Percentiles rank a stretch among this genome's conserved stretches.
Conservation (phyloP, 1,140 invertebrate species). For the Melitaea cinxia region DNA sequence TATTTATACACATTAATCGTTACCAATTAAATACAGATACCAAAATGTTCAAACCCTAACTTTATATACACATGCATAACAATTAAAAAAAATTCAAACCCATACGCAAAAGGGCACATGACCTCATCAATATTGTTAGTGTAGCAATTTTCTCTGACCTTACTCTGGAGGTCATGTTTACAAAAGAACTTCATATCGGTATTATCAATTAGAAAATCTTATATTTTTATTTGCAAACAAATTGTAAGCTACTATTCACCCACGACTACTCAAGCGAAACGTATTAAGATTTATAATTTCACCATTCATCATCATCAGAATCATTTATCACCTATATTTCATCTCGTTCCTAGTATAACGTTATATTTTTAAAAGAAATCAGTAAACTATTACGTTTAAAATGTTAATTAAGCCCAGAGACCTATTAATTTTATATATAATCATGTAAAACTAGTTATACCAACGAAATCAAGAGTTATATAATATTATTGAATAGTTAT, state of each 20-base stretch:
- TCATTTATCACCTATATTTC: neutral
- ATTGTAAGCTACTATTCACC: neutral
- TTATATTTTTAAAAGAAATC: neutral
- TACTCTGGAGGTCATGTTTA: constrained; percentile 14
- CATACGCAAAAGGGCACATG: constrained; percentile 8
- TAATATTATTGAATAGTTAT: constrained; percentile 22
- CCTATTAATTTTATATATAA: constrained; percentile 1
- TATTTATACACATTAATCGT: no score
- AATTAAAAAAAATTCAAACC: no score
- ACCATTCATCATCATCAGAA: no score
- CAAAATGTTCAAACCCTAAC: no score
- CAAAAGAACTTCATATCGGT: neutral
- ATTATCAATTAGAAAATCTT: neutral
- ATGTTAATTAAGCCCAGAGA: neutral
- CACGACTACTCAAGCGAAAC: neutral
- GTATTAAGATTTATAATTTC: neutral
- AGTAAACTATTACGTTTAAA: neutral
- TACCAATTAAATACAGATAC: no score
- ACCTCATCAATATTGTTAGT: constrained; percentile 27
- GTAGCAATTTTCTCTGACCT: constrained; percentile 20
- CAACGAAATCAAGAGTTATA: constrained; percentile 8
- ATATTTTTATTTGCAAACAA: neutral
- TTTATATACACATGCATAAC: no score
- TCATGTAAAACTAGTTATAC: neutral
- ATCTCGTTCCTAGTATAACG: neutral